These are phyloP conservation scores for Epirrhoe alternata DNA, from an alignment of 2,888 invertebrate genomes.

Conservation along the genomic window DNA sequence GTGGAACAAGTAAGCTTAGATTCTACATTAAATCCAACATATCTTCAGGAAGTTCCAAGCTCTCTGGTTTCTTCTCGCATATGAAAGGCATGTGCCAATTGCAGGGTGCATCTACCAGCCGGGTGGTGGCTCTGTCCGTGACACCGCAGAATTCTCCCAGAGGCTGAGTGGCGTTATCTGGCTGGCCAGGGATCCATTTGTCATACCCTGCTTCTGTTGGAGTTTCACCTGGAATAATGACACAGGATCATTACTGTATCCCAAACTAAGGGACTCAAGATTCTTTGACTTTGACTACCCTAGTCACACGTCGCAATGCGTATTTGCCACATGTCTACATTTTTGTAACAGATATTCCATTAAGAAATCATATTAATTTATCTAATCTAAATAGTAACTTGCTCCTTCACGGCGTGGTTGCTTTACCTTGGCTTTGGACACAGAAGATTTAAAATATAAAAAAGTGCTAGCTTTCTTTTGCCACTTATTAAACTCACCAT, in stretches of 20 bases:
- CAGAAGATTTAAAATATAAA: neutral
- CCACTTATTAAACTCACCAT: constrained; percentile 44
- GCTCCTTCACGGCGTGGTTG: too few relatives aligned
- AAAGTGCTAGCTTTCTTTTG: too few relatives aligned
- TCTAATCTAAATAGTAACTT: too few relatives aligned
- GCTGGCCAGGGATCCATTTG: constrained; percentile 5
- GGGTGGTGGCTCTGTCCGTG: neutral
- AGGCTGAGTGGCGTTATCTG: constrained; percentile 3
- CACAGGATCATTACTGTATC: too few relatives aligned
- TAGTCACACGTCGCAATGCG: too few relatives aligned
- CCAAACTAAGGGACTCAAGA: too few relatives aligned
- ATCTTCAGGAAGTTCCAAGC: constrained; percentile 2
- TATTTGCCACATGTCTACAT: too few relatives aligned
- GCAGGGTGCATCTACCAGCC: constrained; percentile 1
- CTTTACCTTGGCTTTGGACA: neutral
- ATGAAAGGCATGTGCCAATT: constrained; percentile 11
- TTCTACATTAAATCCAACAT: neutral
- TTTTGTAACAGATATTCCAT: too few relatives aligned
- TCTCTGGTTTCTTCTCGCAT: constrained; percentile 12
- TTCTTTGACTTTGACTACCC: too few relatives aligned
- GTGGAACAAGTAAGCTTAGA: too few relatives aligned
- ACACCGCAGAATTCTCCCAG: constrained; percentile 13
- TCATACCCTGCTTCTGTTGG: constrained; percentile 9
- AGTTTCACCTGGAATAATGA: constrained; percentile 5
- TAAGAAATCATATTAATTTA: too few relatives aligned